Percentiles rank a stretch among this genome's conserved stretches.
Conservation (phyloP, 2,888 invertebrate genomes). For the Lasius fuliginosus region DNA sequence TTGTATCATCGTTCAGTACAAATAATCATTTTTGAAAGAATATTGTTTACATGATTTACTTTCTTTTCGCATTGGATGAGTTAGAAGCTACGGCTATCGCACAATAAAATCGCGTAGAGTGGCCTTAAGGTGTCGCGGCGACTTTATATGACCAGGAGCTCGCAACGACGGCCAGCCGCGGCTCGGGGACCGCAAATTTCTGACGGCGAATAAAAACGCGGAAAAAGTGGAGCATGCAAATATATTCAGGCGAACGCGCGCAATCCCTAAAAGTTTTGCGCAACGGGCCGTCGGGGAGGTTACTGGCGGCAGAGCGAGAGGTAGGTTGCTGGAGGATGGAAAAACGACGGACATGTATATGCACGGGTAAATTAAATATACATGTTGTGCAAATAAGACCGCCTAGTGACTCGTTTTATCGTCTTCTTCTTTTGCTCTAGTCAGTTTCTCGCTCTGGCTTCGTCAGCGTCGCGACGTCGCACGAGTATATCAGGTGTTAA, state of each 20-base stretch:
- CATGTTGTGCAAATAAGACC: conserved; percentile 74
- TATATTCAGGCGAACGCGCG: conserved; percentile 74
- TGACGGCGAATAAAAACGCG: conserved; percentile 73
- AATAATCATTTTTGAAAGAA: not conserved
- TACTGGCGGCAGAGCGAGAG: conserved; percentile 46
- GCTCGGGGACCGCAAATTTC: conserved; percentile 63
- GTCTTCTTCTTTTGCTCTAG: conserved; percentile 50
- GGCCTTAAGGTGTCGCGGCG: conserved; percentile 17
- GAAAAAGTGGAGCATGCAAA: conserved; percentile 77
- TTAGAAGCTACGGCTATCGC: not conserved
- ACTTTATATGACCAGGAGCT: conserved; percentile 46
- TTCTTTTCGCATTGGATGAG: not conserved
- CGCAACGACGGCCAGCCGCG: conserved; percentile 49
- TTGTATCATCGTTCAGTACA: not conserved
- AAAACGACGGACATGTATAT: conserved; percentile 69
- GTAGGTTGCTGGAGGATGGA: conserved; percentile 46
- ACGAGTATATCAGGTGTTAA: not conserved
- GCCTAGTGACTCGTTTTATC: conserved; percentile 56
- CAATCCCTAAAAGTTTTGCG: conserved; percentile 74
- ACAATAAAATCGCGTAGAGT: conserved; percentile 43
- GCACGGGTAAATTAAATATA: conserved; percentile 75
- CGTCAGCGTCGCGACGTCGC: conserved; percentile 16
- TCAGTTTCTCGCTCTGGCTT: conserved; percentile 23
- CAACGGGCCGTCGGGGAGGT: conserved; percentile 55
- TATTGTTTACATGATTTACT: not conserved